Conservation (phyloP, 1,140 invertebrate genomes). For the Calliopsis andreniformis region DNA sequence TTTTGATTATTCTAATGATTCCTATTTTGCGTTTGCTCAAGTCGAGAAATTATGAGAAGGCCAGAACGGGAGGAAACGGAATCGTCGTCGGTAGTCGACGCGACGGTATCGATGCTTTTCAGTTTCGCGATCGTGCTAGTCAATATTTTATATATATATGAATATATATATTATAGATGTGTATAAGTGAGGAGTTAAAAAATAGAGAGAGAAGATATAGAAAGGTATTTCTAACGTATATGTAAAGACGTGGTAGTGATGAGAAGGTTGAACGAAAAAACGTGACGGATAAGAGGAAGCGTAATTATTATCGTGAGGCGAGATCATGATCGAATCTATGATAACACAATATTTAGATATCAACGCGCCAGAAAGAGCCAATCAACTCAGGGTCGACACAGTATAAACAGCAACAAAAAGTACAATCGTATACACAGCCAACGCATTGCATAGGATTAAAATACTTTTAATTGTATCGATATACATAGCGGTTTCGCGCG, state of each 20-base stretch:
- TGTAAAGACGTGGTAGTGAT: constrained; percentile 19
- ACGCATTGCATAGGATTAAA: constrained; percentile 76
- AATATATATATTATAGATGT: constrained; percentile 13
- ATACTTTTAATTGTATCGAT: constrained; percentile 73
- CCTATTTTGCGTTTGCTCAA: constrained; percentile 50
- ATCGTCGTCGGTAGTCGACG: constrained; percentile 13
- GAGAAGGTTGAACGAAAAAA: neutral
- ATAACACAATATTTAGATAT: constrained; percentile 59
- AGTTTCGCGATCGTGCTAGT: constrained; percentile 55
- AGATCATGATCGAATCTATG: constrained; percentile 45
- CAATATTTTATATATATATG: constrained; percentile 65
- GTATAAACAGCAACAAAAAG: constrained; percentile 80
- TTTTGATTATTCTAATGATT: constrained; percentile 18
- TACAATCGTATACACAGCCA: constrained; percentile 82
- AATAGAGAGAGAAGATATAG: constrained; percentile 41
- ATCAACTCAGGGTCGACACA: constrained; percentile 80
- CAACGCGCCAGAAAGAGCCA: constrained; percentile 54
- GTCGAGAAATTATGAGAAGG: constrained; percentile 31
- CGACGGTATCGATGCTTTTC: constrained; percentile 16
- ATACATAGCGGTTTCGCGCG: constrained; percentile 53
- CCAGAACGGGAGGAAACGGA: neutral
- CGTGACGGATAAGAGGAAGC: neutral
- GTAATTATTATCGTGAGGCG: constrained; percentile 19
- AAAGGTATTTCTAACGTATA: constrained; percentile 54
- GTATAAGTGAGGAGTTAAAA: constrained; percentile 42